Evolutionary conservation across 2,113 vertebrate species (phyloP), one percentile per base, ranked within the genome.

Genomic region (Scomber japonicus): DNA sequence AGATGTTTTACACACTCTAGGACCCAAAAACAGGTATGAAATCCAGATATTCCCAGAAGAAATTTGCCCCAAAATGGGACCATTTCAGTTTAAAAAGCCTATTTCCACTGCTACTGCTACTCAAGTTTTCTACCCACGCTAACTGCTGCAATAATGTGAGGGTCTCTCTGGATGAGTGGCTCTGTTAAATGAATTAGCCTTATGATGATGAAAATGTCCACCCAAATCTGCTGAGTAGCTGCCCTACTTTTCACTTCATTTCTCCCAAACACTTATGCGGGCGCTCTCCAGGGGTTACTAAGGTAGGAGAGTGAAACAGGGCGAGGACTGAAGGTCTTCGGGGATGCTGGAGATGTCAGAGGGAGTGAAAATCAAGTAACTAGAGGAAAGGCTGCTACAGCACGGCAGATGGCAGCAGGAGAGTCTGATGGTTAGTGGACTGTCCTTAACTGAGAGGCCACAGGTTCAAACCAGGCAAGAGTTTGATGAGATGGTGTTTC

Each of bases 221-320:
- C 35, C 50, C 15, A 80, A 88, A 91, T 91, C 51, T 91, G 78
- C 79, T 17, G 51, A 66, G 76, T 59, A 71, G 75, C 83, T 88
- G 88, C 63, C 90, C 90, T 91, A 85, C 82, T 91, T 92, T 89
- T 85, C 80, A 89, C 66, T 75, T 68, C 2, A 13, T 54, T 80
- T 55, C 57, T 81, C 59, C 62, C 56, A 57, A 71, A 73, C 68
- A 71, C 63, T 79, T 61, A 3, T 35, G 11, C 59, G 56, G 65
- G 12, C 64, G 7, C 48, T 76, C 60, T 71, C 61, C 56, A 62
- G 79, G 74, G 75, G 50, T 63, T n/a, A 55, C 27, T 55, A 60
- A 71, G 67, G 65, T 78, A 50, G 60, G 24, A 70, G 71, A 71
- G 61, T 60, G 48, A 71, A 70, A 45, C 45, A 45, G 48, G 75